These are phyloP conservation scores for Trachymyrmex cornetzi DNA, from an alignment of 1,140 invertebrate species.

Conservation along the genomic window DNA sequence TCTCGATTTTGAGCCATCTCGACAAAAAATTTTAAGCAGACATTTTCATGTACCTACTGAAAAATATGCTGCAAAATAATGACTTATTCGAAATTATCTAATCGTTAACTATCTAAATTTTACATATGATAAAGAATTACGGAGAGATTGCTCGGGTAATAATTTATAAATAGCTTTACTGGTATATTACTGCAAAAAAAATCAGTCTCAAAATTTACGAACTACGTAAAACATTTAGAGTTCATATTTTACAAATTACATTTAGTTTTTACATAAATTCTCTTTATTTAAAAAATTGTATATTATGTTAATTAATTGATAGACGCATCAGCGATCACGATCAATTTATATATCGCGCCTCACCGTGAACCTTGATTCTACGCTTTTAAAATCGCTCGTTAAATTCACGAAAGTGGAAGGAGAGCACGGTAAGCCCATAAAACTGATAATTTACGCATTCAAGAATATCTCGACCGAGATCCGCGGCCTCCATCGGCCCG, in stretches of 20 bases:
- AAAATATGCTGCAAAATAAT: too few species aligned
- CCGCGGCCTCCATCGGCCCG: conserved; percentile 64
- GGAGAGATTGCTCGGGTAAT: too few species aligned
- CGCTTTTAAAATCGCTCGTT: conserved; percentile 38
- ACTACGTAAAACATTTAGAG: not conserved
- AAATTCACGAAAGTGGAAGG: conserved; percentile 63
- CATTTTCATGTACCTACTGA: too few species aligned
- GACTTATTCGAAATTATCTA: too few species aligned
- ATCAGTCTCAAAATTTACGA: too few species aligned
- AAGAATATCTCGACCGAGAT: conserved; percentile 77
- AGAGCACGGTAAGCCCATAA: conserved; percentile 75
- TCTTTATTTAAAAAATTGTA: not conserved
- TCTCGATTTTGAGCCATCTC: too few species aligned
- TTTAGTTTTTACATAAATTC: not conserved
- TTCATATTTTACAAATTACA: not conserved
- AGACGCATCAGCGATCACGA: conserved; percentile 11
- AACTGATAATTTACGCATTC: conserved; percentile 82
- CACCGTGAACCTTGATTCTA: not conserved
- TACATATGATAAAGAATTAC: too few species aligned
- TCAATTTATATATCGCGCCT: conserved; percentile 48
- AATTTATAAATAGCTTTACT: too few species aligned
- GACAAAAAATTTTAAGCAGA: too few species aligned
- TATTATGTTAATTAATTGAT: conserved; percentile 44
- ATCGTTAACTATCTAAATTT: too few species aligned
- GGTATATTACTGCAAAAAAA: too few species aligned